Conservation (phyloP, 2,888 invertebrate genomes). For the Empis stercorea region DNA sequence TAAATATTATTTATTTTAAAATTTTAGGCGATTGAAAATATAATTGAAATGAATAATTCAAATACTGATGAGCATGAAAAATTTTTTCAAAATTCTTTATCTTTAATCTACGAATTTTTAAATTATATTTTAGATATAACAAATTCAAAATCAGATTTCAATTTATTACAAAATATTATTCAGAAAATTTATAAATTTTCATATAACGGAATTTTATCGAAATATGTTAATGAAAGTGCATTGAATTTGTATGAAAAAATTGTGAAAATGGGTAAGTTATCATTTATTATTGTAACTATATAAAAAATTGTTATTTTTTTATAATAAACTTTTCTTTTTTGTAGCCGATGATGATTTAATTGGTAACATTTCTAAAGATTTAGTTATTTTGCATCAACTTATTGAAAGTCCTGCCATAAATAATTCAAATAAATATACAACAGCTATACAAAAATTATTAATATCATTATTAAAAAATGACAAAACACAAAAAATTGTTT, state of each 20-base stretch:
- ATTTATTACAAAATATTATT: neutral
- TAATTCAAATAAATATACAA: slow-evolving; percentile 21
- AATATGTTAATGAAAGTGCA: slow-evolving; percentile 24
- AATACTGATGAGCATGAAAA: neutral
- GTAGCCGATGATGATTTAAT: slow-evolving; percentile 17
- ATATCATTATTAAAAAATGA: slow-evolving; percentile 23
- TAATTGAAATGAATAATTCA: no score
- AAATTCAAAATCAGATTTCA: slow-evolving; percentile 7
- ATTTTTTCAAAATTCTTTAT: slow-evolving; percentile 3
- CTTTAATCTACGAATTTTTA: slow-evolving; percentile 17
- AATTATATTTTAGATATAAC: slow-evolving; percentile 23
- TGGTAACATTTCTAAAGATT: slow-evolving; percentile 22
- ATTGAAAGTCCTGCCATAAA: slow-evolving; percentile 23
- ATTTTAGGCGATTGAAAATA: no score
- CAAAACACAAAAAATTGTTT: slow-evolving; percentile 29
- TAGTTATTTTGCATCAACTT: slow-evolving; percentile 21
- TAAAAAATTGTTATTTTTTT: neutral
- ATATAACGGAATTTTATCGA: slow-evolving; percentile 24
- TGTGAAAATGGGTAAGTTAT: slow-evolving; percentile 19
- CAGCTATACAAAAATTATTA: slow-evolving; percentile 24
- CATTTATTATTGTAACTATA: neutral
- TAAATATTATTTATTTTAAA: no score
- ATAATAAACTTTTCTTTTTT: slow-evolving; percentile 1
- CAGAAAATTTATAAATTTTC: no score
- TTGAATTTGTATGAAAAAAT: slow-evolving; percentile 23